Percentiles rank a stretch among this genome's conserved stretches.
phyloP scores from a whole-genome alignment of 2,113 vertebrate genomes.

The Phalacrocorax pelagicus region DNA sequence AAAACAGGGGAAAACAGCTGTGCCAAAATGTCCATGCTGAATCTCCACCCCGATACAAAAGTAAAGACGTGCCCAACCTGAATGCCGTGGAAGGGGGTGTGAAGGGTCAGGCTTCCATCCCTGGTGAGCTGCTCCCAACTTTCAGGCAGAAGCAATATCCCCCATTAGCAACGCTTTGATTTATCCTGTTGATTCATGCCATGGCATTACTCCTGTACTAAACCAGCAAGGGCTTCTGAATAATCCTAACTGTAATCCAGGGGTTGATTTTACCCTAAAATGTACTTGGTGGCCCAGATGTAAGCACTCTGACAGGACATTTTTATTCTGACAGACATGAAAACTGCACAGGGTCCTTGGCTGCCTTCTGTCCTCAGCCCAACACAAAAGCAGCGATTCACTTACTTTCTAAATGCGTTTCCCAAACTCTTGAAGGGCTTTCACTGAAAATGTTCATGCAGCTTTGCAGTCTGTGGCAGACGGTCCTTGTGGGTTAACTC shows the following conservation, averaged over 20 bases:
- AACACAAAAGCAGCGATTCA: not conserved
- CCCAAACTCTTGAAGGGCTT: not conserved
- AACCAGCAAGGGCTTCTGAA: not conserved
- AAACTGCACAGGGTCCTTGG: not conserved
- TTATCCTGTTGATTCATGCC: not conserved
- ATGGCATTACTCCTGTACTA: not conserved
- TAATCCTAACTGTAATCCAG: not conserved
- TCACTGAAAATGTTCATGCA: not conserved
- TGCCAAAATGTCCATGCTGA: accelerated
- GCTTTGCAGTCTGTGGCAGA: not conserved
- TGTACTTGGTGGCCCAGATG: not conserved
- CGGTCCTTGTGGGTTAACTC: not conserved
- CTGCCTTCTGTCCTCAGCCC: not conserved
- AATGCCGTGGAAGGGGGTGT: not conserved
- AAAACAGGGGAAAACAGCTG: not conserved
- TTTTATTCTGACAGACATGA: not conserved
- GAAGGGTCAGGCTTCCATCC: not conserved
- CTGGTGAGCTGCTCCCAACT: not conserved
- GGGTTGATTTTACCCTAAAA: not conserved
- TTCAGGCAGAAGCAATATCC: not conserved
- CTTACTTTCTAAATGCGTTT: not conserved
- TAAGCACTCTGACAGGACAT: not conserved
- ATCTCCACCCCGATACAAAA: not conserved
- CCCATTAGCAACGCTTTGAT: accelerated
- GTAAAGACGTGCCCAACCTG: accelerated